Conservation (phyloP, 2,888 invertebrate genomes). For the Yponomeuta malinellus region DNA sequence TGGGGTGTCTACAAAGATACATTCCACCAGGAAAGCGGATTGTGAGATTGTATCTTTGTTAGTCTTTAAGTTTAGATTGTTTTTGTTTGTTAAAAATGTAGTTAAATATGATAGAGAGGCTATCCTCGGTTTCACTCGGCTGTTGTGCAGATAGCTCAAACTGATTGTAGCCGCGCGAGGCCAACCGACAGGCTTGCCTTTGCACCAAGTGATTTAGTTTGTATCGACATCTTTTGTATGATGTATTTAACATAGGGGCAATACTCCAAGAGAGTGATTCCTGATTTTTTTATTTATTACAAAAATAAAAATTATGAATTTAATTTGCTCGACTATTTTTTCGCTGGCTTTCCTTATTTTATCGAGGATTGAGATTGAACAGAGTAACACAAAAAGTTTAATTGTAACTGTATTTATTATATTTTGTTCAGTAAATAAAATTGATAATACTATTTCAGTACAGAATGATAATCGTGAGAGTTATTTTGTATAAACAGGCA, state of each 20-base stretch:
- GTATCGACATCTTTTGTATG: slow-evolving; percentile 75
- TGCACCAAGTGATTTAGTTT: slow-evolving; percentile 77
- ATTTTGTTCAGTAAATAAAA: neutral
- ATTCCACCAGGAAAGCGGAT: slow-evolving; percentile 58
- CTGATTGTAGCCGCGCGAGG: slow-evolving; percentile 30
- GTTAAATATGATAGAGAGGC: slow-evolving; percentile 54
- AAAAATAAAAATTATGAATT: slow-evolving; percentile 73
- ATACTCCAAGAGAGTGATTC: slow-evolving; percentile 70
- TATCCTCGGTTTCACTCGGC: slow-evolving; percentile 69
- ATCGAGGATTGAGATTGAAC: neutral
- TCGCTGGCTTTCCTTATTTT: neutral
- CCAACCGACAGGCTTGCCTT: slow-evolving; percentile 71
- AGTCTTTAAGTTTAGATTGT: slow-evolving; percentile 46
- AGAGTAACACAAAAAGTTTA: neutral
- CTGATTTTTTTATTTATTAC: slow-evolving; percentile 75
- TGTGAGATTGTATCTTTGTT: slow-evolving; percentile 63
- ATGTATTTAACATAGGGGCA: slow-evolving; percentile 72
- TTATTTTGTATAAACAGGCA: too few relatives aligned
- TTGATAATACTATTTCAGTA: neutral
- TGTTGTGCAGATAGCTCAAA: slow-evolving; percentile 45
- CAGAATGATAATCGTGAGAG: too few relatives aligned
- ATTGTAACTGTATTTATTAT: too few relatives aligned
- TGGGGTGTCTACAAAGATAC: slow-evolving; percentile 60
- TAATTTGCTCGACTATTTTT: slow-evolving; percentile 61
- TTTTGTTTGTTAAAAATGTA: slow-evolving; percentile 56